These are phyloP conservation scores for Digitonthophagus gazella DNA, from an alignment of 2,888 invertebrate genomes.

Conservation along the genomic window DNA sequence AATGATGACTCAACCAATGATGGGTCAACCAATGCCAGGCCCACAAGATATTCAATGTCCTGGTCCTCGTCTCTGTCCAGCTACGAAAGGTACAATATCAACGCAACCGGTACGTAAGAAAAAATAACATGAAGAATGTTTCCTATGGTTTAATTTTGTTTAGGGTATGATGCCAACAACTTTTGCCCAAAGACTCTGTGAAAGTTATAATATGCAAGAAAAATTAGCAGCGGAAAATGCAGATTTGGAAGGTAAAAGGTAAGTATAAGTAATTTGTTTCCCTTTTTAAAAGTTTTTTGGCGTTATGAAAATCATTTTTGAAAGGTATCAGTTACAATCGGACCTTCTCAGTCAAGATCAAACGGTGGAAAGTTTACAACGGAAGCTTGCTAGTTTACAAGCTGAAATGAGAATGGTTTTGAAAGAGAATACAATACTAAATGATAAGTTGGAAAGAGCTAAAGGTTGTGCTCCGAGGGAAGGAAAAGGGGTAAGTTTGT, in stretches of 20 bases:
- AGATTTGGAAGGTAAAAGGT: slow-evolving; percentile 67
- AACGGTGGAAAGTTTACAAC: slow-evolving; percentile 60
- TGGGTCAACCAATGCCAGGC: neutral
- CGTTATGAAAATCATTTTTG: neutral
- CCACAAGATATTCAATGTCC: neutral
- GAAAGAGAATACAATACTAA: slow-evolving; percentile 60
- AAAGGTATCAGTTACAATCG: slow-evolving; percentile 63
- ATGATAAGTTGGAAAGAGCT: slow-evolving; percentile 51
- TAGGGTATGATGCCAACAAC: slow-evolving; percentile 39
- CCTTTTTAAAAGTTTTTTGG: neutral
- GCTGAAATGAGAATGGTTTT: slow-evolving; percentile 63
- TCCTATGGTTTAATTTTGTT: no score
- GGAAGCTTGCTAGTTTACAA: slow-evolving; percentile 61
- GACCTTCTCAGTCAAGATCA: slow-evolving; percentile 64
- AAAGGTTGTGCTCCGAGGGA: slow-evolving; percentile 16
- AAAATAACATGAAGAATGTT: no score
- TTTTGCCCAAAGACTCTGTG: slow-evolving; percentile 58
- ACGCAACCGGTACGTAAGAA: neutral
- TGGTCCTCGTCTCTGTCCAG: neutral
- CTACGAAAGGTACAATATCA: neutral
- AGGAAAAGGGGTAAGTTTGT: neutral
- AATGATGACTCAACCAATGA: neutral
- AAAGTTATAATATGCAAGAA: slow-evolving; percentile 68
- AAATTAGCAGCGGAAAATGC: slow-evolving; percentile 66
- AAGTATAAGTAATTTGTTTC: no score